A percentile compares a stretch with the other conserved stretches of the same genome.
phyloP scores from a whole-genome alignment of 2,797 vertebrate genomes.

The Crypturellus tataupa region DNA sequence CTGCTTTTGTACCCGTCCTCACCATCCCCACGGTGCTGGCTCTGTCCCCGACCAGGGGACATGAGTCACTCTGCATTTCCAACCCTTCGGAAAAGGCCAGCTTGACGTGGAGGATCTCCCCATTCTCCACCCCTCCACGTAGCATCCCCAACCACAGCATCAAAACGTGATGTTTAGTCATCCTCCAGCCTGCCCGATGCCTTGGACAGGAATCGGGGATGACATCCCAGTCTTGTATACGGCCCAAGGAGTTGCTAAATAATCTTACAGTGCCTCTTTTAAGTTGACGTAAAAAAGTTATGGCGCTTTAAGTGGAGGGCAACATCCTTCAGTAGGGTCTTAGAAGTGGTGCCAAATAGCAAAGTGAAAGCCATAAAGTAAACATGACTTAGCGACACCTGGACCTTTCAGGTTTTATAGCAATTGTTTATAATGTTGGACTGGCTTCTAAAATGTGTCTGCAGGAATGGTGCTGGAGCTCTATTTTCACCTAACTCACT shows the following conservation, averaged over 20 bases:
- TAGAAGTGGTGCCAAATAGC: slow-evolving; percentile 72
- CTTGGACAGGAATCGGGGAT: slow-evolving; percentile 1
- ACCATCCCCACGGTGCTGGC: not conserved
- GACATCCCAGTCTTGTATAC: not conserved
- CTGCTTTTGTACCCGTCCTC: not conserved
- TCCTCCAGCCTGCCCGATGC: not conserved
- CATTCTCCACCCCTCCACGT: not conserved
- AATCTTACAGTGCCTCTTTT: slow-evolving; percentile 72
- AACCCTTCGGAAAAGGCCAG: not conserved
- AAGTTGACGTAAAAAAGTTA: slow-evolving; percentile 67
- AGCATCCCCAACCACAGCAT: not conserved
- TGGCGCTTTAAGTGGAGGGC: slow-evolving; percentile 63
- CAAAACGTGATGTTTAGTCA: not conserved
- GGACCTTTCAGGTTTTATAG: slow-evolving; percentile 73
- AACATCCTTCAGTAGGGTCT: slow-evolving; percentile 48
- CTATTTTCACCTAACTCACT: slow-evolving; percentile 47
- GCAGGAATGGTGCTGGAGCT: not conserved
- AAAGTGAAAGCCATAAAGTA: slow-evolving; percentile 75
- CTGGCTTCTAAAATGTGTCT: slow-evolving; percentile 65
- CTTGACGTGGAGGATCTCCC: accelerated
- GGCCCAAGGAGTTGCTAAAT: slow-evolving; percentile 65
- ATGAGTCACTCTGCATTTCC: not conserved
- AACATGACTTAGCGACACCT: slow-evolving; percentile 73
- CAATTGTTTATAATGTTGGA: slow-evolving; percentile 75
- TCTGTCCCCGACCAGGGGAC: not conserved